A percentile compares a stretch with the other conserved stretches of the same genome.
phyloP scores from a whole-genome alignment of 2,113 vertebrate species.

The Zosterops lateralis region DNA sequence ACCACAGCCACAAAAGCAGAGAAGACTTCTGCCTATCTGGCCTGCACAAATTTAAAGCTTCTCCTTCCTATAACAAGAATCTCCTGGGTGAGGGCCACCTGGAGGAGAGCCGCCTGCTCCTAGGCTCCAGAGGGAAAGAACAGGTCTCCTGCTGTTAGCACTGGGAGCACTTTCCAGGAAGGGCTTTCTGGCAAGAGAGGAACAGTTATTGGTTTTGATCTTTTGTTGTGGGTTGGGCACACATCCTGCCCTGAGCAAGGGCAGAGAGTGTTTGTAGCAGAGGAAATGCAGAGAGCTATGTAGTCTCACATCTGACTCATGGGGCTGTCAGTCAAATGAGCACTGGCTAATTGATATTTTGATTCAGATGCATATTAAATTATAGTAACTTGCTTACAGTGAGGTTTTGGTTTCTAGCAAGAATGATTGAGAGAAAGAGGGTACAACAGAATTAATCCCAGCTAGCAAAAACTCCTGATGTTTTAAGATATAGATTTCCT shows the following conservation, averaged over 20 bases:
- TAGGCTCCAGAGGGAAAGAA: background rate
- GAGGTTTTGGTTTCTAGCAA: background rate
- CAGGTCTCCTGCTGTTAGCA: rapidly evolving
- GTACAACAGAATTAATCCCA: background rate
- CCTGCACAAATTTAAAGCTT: background rate
- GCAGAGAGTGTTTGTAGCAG: background rate
- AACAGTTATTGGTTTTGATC: background rate
- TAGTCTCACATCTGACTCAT: rapidly evolving
- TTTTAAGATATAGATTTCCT: background rate
- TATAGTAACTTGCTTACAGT: background rate
- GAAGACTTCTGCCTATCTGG: rapidly evolving
- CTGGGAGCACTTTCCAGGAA: background rate
- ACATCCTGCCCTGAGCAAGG: rapidly evolving
- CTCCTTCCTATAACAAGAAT: background rate
- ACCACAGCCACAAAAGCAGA: rapidly evolving
- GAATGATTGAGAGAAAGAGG: background rate
- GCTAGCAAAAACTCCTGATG: background rate
- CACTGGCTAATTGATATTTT: background rate
- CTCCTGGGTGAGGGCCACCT: background rate
- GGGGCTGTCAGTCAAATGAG: background rate
- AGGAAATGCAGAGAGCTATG: background rate
- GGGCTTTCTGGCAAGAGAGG: background rate
- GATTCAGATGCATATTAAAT: background rate
- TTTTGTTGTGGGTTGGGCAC: rapidly evolving
- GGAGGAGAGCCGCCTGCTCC: background rate